These are phyloP conservation scores for Coelopa pilipes DNA, from an alignment of 2,888 invertebrate species.

Conservation along the genomic window DNA sequence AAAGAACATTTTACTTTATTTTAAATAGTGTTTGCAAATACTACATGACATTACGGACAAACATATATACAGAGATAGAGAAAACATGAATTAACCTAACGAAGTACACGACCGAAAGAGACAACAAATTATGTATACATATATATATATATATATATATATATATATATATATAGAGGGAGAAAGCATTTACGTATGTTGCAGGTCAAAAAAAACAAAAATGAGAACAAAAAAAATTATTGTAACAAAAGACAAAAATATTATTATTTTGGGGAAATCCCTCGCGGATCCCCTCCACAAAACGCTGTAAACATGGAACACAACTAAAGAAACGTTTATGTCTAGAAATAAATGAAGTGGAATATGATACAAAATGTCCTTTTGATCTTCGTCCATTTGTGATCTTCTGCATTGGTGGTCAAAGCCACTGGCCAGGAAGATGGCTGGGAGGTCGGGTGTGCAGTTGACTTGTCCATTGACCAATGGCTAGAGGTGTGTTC, in stretches of 20 bases:
- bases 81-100: background rate
- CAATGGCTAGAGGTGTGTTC: background rate
- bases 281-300: slow-evolving; percentile 35
- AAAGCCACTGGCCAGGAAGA: too few relatives aligned
- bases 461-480: background rate
- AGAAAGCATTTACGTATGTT: slow-evolving; percentile 24
- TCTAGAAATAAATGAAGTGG: slow-evolving; percentile 41
- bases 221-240: slow-evolving; percentile 35
- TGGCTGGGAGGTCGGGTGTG: too few relatives aligned
- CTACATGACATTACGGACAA: background rate
- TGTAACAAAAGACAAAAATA: slow-evolving; percentile 23
- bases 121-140: slow-evolving; percentile 36
- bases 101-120: slow-evolving; percentile 20
- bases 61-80: slow-evolving; percentile 12
- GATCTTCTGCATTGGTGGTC: too few relatives aligned
- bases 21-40: slow-evolving; percentile 32
- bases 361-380: slow-evolving; percentile 3
- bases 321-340: slow-evolving; percentile 35
- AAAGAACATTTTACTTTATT: slow-evolving; percentile 29
- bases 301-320: slow-evolving; percentile 42
- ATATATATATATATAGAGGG: slow-evolving; percentile 32
- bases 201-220: slow-evolving; percentile 33
- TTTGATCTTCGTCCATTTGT: too few relatives aligned
- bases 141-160: slow-evolving; percentile 30
- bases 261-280: slow-evolving; percentile 35